These are phyloP conservation scores for Drosophila ezoana DNA, from an alignment of 2,888 invertebrate genomes.

Conservation along the genomic window DNA sequence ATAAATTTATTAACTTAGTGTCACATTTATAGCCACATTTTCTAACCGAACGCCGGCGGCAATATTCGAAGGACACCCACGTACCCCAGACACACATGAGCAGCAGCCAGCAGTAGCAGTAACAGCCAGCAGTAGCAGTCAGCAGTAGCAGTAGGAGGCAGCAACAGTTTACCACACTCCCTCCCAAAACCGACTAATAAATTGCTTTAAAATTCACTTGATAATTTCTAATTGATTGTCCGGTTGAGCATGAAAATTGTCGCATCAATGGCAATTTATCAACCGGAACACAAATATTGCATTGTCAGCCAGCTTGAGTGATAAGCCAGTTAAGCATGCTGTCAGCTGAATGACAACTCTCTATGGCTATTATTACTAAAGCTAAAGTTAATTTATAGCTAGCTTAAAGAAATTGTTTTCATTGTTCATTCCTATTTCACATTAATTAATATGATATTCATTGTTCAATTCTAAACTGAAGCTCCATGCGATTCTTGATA, in stretches of 20 bases:
- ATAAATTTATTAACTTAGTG: conserved; percentile 80
- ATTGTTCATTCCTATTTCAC: no score
- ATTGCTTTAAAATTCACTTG: conserved; percentile 45
- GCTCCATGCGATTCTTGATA: no score
- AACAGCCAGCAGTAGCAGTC: no score
- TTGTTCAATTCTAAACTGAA: no score
- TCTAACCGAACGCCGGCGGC: conserved; percentile 46
- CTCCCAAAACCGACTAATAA: conserved; percentile 24
- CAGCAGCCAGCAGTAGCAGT: neutral
- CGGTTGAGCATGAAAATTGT: conserved; percentile 44
- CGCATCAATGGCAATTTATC: conserved; percentile 36
- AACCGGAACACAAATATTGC: conserved; percentile 14
- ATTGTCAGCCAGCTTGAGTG: conserved; percentile 20
- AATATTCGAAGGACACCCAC: conserved; percentile 32
- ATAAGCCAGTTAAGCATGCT: conserved; percentile 7
- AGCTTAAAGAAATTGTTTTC: neutral
- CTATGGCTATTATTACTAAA: neutral
- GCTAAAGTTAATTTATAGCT: conserved; percentile 1
- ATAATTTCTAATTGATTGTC: conserved; percentile 51
- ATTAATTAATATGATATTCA: no score
- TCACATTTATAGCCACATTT: conserved; percentile 73
- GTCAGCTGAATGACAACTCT: neutral
- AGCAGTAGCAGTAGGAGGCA: neutral
- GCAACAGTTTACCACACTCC: conserved; percentile 21
- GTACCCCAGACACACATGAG: conserved; percentile 1